Evolutionary conservation across 2,888 invertebrate genomes (phyloP), one percentile per base, ranked within the genome.

Genomic region (Empis stercorea): DNA sequence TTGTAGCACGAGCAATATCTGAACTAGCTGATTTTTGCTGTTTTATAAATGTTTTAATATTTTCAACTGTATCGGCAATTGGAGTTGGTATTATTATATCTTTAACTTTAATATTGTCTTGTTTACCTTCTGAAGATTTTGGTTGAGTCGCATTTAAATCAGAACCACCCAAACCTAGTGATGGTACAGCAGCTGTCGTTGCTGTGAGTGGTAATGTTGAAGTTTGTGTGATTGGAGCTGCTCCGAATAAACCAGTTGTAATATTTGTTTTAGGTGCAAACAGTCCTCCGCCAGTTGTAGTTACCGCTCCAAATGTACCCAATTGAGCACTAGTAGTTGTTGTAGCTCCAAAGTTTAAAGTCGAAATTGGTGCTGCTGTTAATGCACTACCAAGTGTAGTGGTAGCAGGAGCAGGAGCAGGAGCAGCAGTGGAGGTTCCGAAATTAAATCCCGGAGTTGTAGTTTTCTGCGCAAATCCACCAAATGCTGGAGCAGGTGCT

Each of bases 41-140:
- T 70, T 91, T 91, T 0, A 92, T 84, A 64, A 85, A 83, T 48
- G 79, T 79, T 72, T 89, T 88, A 60, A 92, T 84, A 3, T 76
- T 72, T 48, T 89, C 87, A 23, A 92, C 84, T 0, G 83, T 80
- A 54, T 81, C 79, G 20, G 76, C 71, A 44, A 92, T 78, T 68
- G 87, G 85, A 57, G 83, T 83, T 1, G 89, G 89, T 48, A 92
- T 63, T 54, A 64, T 64, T 0, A 64, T 65, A 45, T 70, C 69
- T 54, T 68, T 70, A 1, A 66, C 63, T 55, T 64, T 65, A 1
- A 63, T 55, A 6, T 61, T 63, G 45, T 70, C 68, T 40, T 63
- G 64, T 50, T 66, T 65, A 3, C 62, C 62, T 47, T 68, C 68
- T 1, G 61, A 61, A 0, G 64, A 51, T 47, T 68, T 68, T 5